phyloP scores from a whole-genome alignment of 2,113 vertebrate genomes.

The Neogale vison region DNA sequence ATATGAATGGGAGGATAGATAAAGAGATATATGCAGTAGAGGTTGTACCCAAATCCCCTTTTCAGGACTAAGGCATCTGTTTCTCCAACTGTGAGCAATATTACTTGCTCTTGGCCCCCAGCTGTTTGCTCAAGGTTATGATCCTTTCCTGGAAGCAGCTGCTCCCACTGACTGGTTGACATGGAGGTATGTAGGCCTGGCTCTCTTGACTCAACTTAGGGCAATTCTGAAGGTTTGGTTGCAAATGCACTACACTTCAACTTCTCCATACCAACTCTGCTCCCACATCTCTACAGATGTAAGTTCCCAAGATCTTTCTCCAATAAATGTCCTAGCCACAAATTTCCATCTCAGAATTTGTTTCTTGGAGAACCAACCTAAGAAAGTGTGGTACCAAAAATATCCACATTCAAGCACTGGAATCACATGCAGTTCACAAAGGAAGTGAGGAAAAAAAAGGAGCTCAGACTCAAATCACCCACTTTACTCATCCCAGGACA shows the following conservation, averaged over 20 bases:
- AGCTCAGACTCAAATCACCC: background rate
- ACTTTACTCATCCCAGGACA: background rate
- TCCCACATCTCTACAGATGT: background rate
- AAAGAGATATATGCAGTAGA: background rate
- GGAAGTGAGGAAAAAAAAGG: background rate
- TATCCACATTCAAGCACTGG: background rate
- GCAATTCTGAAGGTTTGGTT: background rate
- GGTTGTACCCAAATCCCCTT: background rate
- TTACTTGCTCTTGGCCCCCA: background rate
- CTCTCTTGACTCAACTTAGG: background rate
- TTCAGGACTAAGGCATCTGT: background rate
- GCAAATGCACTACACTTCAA: background rate
- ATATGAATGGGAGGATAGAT: too few relatives aligned
- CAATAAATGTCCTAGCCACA: background rate
- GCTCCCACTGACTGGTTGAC: background rate
- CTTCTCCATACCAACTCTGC: background rate
- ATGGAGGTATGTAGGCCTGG: background rate
- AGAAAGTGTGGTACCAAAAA: background rate
- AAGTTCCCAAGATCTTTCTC: background rate
- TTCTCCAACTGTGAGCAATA: background rate
- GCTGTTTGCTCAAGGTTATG: background rate
- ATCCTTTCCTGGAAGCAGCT: background rate
- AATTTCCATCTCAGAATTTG: background rate
- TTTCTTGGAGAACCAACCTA: background rate
- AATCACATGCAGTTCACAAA: background rate